Base-by-base conservation (phyloP, 1,140 invertebrate species). In the Tenebrio molitor region DNA sequence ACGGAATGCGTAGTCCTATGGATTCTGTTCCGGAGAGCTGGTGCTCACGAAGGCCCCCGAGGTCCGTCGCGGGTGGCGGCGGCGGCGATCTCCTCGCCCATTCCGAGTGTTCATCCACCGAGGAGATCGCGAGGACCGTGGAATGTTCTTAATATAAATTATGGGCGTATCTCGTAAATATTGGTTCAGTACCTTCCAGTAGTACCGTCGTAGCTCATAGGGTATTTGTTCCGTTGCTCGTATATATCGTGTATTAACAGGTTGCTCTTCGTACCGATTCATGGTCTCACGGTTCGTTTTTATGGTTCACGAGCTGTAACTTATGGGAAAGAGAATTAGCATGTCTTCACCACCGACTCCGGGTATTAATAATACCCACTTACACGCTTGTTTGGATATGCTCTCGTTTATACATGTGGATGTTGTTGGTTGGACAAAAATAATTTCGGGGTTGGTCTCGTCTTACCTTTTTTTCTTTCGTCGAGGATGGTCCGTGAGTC, bases 221-320 rank as follows among this genome's bases (percentile, higher is more conserved):
- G 50, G 50, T 58, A 58, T 58, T 29, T 58, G 50, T 58, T 29
- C 50, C 50, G 23, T 50, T 50, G 17, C 44, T 50, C 44, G 44
- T 46, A 46, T 25, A 53, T 53, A 53, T 53, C 46, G 19, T 53
- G 46, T 29, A 29, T 58, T 58, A 58, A 58, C 50, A 58, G 50
- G 50, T 58, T 58, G 23, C 50, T 58, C 17, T 58, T 21, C 29
- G 29, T 33, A 33, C 29, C 50, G 50, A 58, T 29, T 58, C 50
- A 58, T 25, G 42, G 12, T 66, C 64, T 66, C 64, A 66, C 64
- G 64, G 64, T n/a, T 42, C 36, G 64, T 66, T 66, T 66, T 66
- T 66, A 66, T 66, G 64, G 64, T 66, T 42, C 44, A 58, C 67
- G 44, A 58, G 67, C 42, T 53, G 66, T 69, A 69, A 69, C 67